Conservation (phyloP, 2,888 invertebrate species). For the Leptothorax acervorum region DNA sequence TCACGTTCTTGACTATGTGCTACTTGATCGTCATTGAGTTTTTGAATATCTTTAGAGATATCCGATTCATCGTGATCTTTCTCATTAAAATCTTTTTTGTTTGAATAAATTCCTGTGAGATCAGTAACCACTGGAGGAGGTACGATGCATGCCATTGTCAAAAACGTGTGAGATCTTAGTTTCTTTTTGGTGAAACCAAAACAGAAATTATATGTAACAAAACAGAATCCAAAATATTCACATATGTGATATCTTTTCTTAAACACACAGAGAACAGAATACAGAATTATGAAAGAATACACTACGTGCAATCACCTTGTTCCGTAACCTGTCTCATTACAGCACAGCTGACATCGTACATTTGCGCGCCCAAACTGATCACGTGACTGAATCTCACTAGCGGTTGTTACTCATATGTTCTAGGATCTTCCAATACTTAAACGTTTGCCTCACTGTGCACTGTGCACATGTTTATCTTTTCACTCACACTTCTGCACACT, state of each 20-base stretch:
- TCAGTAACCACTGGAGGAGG: neutral
- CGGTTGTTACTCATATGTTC: too few relatives aligned
- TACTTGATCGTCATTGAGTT: neutral
- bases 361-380: neutral
- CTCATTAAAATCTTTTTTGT: neutral
- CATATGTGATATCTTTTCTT: neutral
- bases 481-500: too few relatives aligned
- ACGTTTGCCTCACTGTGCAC: neutral
- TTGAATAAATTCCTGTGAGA: neutral
- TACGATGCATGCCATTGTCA: neutral
- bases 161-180: neutral
- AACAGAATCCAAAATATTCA: neutral
- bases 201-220: neutral
- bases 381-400: too few relatives aligned
- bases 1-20: neutral
- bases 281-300: neutral
- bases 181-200: neutral
- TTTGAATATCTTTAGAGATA: neutral
- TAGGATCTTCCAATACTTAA: neutral
- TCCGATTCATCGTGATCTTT: neutral
- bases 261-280: neutral
- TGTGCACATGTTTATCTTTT: neutral
- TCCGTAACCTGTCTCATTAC: neutral
- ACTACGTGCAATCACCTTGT: neutral
- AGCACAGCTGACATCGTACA: neutral